A percentile compares a stretch with the other conserved stretches of the same genome.
Evolutionary conservation across 2,797 vertebrate genomes (phyloP).

Genomic region (Dermochelys coriacea): DNA sequence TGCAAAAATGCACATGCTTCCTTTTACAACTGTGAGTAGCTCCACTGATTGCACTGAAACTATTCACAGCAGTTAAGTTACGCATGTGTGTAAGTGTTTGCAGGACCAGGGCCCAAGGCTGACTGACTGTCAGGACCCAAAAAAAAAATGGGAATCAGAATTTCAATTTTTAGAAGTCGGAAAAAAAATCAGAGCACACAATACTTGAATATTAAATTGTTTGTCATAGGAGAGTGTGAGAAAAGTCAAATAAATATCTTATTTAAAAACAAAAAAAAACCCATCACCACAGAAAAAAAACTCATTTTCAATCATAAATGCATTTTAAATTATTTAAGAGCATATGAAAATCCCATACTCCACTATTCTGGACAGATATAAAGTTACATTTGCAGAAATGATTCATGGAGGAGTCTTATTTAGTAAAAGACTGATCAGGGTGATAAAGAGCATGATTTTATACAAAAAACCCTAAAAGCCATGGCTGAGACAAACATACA

Average conservation of each 20-base stretch:
- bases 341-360: background rate
- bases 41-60: rapidly evolving
- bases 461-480: background rate
- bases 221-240: background rate
- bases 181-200: background rate
- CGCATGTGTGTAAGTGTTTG: background rate
- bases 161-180: background rate
- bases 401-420: background rate
- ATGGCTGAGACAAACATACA: background rate
- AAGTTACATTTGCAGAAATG: background rate
- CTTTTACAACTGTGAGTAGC: background rate
- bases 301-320: background rate
- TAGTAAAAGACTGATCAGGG: background rate
- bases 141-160: background rate
- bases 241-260: background rate
- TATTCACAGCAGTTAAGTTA: background rate
- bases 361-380: background rate
- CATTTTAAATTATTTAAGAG: background rate
- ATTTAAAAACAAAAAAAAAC: background rate
- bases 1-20: background rate
- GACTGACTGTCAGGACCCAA: background rate
- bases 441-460: background rate
- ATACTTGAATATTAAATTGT: background rate
- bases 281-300: too few relatives aligned
- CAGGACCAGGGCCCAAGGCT: background rate